Conservation (phyloP, 2,797 vertebrate species). For the Acanthurus lineatus region DNA sequence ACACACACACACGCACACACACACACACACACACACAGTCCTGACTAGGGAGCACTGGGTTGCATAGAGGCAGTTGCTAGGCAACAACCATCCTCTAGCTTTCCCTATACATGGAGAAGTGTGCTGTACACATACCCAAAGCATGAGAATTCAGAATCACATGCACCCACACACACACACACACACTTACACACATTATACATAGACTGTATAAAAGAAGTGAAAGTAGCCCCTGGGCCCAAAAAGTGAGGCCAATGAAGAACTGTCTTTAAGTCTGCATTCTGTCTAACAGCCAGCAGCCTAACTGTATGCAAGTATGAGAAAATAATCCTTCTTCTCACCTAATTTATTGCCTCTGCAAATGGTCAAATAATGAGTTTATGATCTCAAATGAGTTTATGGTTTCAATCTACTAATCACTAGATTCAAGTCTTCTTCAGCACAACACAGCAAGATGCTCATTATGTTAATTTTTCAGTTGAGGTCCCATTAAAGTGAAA, state of each 20-base stretch:
- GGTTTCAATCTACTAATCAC: not conserved
- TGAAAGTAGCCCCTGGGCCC: not conserved
- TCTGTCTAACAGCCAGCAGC: not conserved
- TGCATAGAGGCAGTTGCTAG: constrained; percentile 79
- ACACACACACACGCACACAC: constrained; percentile 22
- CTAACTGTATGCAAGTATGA: no score
- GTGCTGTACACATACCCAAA: constrained; percentile 40
- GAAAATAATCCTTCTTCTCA: no score
- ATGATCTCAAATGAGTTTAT: not conserved
- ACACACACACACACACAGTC: constrained; percentile 21
- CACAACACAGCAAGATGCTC: no score
- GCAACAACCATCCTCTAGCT: constrained; percentile 84
- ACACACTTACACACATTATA: constrained; percentile 12
- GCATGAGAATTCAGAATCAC: constrained; percentile 41
- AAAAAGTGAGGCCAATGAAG: not conserved
- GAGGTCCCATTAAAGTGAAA: no score
- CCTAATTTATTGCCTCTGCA: not conserved
- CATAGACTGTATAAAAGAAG: not conserved
- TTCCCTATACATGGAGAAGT: constrained; percentile 74
- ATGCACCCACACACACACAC: constrained; percentile 21
- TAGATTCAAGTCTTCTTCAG: no score
- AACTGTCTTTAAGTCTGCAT: not conserved
- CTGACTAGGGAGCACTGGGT: constrained; percentile 52
- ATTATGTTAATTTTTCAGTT: no score
- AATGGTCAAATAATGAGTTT: not conserved